Conservation (phyloP, 2,113 vertebrate genomes). For the Suncus etruscus region DNA sequence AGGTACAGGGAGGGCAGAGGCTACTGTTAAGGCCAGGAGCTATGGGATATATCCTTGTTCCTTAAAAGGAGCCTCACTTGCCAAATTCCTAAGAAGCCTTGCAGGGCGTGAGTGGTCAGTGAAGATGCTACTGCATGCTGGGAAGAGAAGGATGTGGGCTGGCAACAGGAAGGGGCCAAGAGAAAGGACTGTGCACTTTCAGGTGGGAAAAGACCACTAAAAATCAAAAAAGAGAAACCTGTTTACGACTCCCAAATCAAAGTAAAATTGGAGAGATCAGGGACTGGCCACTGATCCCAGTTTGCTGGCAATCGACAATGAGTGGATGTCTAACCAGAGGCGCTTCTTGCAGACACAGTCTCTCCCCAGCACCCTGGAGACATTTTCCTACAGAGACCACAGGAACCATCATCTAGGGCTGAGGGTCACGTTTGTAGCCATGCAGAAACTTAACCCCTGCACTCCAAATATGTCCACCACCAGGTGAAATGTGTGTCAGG, state of each 20-base stretch:
- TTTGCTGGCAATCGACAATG: too few relatives aligned
- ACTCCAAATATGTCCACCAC: not conserved
- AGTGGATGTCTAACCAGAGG: too few relatives aligned
- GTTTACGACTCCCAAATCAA: not conserved
- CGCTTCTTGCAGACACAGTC: too few relatives aligned
- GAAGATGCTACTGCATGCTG: not conserved
- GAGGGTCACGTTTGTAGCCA: not conserved
- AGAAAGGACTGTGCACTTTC: not conserved
- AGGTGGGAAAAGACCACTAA: not conserved
- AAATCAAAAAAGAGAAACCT: too few relatives aligned
- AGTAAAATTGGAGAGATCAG: not conserved
- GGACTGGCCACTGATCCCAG: not conserved
- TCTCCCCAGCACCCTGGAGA: not conserved
- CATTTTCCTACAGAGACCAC: not conserved
- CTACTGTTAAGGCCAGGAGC: not conserved
- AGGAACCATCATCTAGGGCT: not conserved
- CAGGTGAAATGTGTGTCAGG: not conserved
- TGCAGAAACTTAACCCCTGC: not conserved
- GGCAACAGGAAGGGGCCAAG: not conserved
- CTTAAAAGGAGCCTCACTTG: constrained; percentile 22
- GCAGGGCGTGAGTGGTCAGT: not conserved
- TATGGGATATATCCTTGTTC: not conserved
- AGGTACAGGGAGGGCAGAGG: not conserved
- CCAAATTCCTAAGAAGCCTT: not conserved
- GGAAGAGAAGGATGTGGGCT: not conserved